Evolutionary conservation across 2,888 invertebrate species (phyloP), one percentile per base, ranked within the genome.

Genomic region (Oligia latruncula): DNA sequence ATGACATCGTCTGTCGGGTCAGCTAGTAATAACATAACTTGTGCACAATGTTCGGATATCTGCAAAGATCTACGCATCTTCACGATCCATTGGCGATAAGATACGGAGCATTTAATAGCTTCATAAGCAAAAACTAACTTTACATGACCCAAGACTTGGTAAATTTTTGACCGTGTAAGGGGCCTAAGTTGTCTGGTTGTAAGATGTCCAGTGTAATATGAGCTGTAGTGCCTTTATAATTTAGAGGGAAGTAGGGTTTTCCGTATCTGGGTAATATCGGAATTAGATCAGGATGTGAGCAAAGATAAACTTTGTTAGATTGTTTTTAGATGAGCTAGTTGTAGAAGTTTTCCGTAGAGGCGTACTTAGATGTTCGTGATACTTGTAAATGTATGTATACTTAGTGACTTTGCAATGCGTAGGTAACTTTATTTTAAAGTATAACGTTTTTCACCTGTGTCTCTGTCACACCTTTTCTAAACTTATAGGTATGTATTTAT

Each of bases 21-120:
- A 40, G 40, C 40, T 40, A 40, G 40, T 40, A 40, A 40, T 78
- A 77, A 49, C 74, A 84, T 84, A 78, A 78, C 67, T 85, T 76
- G 62, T 49, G 55, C 66, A 70, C 67, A 79, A 82, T 79, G 60
- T 75, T 73, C 49, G 49, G 40, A 49, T 85, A 82, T 85, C 70
- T 77, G n/a, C 35, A 40, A 60, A 65, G 52, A 85, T 82, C 79
- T 72, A 43, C 78, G 60, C 60, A 76, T 75, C 72, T 82, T 75
- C 72, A 76, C 78, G 83, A 77, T 60, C 66, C 76, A 82, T 71
- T 71, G 77, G 9, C 58, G n/a, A 73, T 40, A 52, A 76, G 74
- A 77, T 75, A 73, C 17, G 29, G 46, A 35, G 40, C 23, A 46
- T 55, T 74, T 68, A 68, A 78, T 52, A 81, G 66, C 70, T 70